Percentiles rank a stretch among this genome's conserved stretches.
phyloP scores from a whole-genome alignment of 2,797 vertebrate genomes.

The Gephyroberyx darwinii region DNA sequence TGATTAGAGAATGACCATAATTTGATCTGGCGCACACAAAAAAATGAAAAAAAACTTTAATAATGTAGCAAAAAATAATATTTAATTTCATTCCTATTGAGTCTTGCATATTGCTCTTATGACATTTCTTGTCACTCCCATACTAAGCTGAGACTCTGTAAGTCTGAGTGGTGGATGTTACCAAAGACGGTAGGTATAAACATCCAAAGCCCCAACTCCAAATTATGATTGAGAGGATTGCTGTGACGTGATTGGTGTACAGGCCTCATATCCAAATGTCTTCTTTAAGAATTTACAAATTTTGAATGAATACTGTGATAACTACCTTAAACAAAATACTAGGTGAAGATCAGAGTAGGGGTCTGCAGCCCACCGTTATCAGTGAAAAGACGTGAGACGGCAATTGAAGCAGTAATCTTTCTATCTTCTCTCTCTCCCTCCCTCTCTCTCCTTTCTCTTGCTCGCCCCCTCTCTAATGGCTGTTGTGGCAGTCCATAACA shows the following conservation, averaged over 20 bases:
- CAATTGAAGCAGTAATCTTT: conserved; percentile 22
- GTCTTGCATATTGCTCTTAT: too few relatives aligned
- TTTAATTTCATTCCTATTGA: neutral
- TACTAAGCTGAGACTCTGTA: neutral
- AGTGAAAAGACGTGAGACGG: neutral
- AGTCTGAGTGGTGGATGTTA: neutral
- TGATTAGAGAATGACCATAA: neutral
- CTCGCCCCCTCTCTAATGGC: conserved; percentile 4
- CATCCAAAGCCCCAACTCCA: neutral
- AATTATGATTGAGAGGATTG: neutral
- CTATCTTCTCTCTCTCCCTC: neutral
- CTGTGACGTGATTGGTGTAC: neutral
- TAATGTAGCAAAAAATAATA: neutral
- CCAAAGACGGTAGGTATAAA: too few relatives aligned
- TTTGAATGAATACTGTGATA: neutral
- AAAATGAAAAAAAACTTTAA: neutral
- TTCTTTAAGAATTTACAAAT: neutral
- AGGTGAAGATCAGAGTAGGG: neutral
- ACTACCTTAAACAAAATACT: conserved; percentile 8
- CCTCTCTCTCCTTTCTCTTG: conserved; percentile 3
- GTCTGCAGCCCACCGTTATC: neutral
- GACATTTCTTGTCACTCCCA: neutral
- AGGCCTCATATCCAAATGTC: neutral
- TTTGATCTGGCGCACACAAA: too few relatives aligned
- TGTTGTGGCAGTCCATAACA: conserved; percentile 3